Base-by-base conservation (phyloP, 2,113 vertebrate species). In the Corythornis cristatus region DNA sequence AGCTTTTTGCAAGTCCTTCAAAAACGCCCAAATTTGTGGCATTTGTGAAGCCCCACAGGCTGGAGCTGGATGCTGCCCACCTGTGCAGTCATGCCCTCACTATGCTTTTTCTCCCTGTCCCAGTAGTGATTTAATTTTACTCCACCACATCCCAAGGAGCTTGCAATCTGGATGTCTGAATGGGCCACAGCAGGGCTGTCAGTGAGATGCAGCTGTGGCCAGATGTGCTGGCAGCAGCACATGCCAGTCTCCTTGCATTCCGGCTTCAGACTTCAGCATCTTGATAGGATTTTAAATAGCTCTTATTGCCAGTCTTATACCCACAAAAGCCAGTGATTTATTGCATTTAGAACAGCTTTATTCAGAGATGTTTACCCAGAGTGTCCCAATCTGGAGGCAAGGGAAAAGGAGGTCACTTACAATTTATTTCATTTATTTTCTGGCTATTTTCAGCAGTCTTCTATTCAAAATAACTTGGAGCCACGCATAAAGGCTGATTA, bases 391-490 rank as follows among this genome's bases (percentile, higher is more conserved):
- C 79, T 70, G 58, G 70, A 95, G 58, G 71, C 11, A 1, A 7
- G 4, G 54, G 81, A 93, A 96, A 94, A 94, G 53, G 60, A 94
- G 65, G 79, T 88, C 14, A 56, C 46, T 89, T 66, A 53, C 54
- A 62, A 62, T 37, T 78, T n/a, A 46, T 86, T 90, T 61, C 18
- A 8, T 74, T 83, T 90, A 22, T 90, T 83, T 81, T 11, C 20
- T 71, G 16, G 21, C 86, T 96, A 86, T 93, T 93, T 92, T 90
- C 81, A 70, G 81, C 81, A 84, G 29, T 75, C 9, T 8, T 94
- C 58, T 84, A 73, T 88, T 94, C 71, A 89, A 94, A 96, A 65
- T 92, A 93, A 79, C 74, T 86, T 57, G 70, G 54, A 95, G 62
- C 67, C 68, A 45, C 68, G 81, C 58, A 88, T 62, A 65, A 88